Base-by-base conservation (phyloP, 1,140 invertebrate genomes). In the Drosophila simulans region DNA sequence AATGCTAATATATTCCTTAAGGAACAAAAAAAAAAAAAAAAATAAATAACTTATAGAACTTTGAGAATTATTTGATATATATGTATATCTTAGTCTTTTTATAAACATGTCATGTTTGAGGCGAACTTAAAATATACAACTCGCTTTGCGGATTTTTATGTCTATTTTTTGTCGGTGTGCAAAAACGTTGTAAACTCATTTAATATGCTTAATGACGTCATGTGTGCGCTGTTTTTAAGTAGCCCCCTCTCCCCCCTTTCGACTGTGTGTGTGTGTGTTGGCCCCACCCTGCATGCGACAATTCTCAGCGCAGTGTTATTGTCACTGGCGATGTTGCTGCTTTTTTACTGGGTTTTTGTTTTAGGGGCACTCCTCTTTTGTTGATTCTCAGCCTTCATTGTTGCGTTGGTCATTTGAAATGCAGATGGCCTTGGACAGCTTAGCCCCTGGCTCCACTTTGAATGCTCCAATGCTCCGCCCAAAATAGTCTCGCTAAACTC, bases 121-220 rank as follows among this genome's bases (percentile, higher is more conserved):
- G 7, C 31, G 7, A 31, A 31, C 7, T 22, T 22, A 22, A 22
- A 22, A 2, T 22, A 2, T 22, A 8, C 8, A 31, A 8, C 7
- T 31, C 31, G 31, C 3, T 31, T 31, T 8, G 8, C 2, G 31
- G 8, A 31, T 31, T 31, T 31, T 3, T 10, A 31, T 31, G 31
- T 0, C 25, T 4, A 8, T 31, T 34, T 12, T 25, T 27, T 68
- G 31, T 5, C 1, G 4, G 46, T 43, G 64, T 68, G 59, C 77
- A 70, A 51, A 49, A 66, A 60, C 71, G 66, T 37, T 83, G 52
- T 70, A 79, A 79, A 83, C 83, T 88, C 84, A 88, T 88, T 88
- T 77, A 88, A 83, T 89, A 88, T 88, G 80, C 83, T 73, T 80
- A 72, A 88, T 88, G 83, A 89, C 83, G 83, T 88, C 83, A 88